Evolutionary conservation across 2,888 invertebrate species (phyloP).

Genomic region (Brenthis ino): DNA sequence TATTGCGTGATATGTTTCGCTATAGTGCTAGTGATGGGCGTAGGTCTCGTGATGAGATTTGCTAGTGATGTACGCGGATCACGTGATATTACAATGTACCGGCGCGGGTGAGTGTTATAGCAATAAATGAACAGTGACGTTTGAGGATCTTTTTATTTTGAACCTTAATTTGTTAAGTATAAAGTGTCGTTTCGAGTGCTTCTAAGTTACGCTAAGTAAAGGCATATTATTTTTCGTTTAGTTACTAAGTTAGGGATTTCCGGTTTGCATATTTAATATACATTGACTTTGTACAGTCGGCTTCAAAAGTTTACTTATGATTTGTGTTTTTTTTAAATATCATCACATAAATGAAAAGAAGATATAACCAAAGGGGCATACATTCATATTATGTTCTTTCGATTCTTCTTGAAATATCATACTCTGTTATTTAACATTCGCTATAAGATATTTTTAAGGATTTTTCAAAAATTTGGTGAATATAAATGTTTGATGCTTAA

Average conservation of each 20-base stretch:
- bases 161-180: conserved; percentile 59
- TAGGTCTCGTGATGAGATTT: not conserved
- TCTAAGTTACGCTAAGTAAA: conserved; percentile 39
- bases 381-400: no score
- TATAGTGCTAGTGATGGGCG: conserved; percentile 4
- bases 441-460: no score
- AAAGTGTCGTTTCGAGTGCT: conserved; percentile 61
- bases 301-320: conserved; percentile 24
- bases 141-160: conserved; percentile 41
- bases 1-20: no score
- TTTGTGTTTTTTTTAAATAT: not conserved
- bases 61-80: conserved; percentile 6
- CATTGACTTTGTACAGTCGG: conserved; percentile 40
- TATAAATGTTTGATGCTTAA: not conserved
- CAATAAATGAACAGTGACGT: conserved; percentile 43
- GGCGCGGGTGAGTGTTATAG: conserved; percentile 35
- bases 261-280: conserved; percentile 32
- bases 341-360: no score
- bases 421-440: no score
- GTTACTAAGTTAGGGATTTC: conserved; percentile 25
- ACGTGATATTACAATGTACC: conserved; percentile 7
- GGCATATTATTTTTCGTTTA: conserved; percentile 36
- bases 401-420: no score
- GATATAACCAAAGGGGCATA: no score
- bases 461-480: no score